A percentile compares a stretch with the other conserved stretches of the same genome.
Conservation (phyloP, 2,797 vertebrate genomes). For the Syndactyla subalaris region DNA sequence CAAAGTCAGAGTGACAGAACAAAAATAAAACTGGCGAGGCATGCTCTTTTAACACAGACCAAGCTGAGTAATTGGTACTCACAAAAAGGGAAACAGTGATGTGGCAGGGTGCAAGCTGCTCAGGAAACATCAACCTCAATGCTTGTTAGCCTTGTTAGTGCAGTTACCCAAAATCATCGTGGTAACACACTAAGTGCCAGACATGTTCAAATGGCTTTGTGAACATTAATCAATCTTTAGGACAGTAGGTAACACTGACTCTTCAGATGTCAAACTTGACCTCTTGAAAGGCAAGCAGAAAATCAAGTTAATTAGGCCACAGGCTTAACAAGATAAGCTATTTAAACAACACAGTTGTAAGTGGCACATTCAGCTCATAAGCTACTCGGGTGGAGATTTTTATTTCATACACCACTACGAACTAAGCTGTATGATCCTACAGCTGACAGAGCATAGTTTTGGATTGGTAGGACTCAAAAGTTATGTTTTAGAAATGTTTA, state of each 20-base stretch:
- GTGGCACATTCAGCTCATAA: background rate
- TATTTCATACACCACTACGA: background rate
- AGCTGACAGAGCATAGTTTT: background rate
- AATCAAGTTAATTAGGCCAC: background rate
- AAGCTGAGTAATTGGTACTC: background rate
- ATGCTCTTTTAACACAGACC: background rate
- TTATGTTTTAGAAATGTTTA: background rate
- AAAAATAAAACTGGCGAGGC: constrained; percentile 19
- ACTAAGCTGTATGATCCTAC: background rate
- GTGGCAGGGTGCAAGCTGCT: background rate
- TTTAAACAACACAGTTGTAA: background rate
- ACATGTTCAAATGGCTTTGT: background rate
- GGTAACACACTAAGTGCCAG: background rate
- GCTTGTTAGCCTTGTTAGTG: background rate
- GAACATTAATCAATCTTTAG: background rate
- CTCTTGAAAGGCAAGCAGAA: background rate
- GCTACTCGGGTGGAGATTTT: background rate
- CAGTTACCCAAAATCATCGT: background rate
- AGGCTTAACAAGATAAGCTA: background rate
- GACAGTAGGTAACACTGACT: background rate
- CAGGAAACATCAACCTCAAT: background rate
- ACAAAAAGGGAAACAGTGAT: background rate
- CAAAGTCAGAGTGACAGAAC: background rate
- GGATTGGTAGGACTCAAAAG: background rate
- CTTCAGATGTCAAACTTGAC: background rate